Evolutionary conservation across 2,888 invertebrate species (phyloP), one percentile per base, ranked within the genome.

Genomic region (Agriopis leucophaearia): DNA sequence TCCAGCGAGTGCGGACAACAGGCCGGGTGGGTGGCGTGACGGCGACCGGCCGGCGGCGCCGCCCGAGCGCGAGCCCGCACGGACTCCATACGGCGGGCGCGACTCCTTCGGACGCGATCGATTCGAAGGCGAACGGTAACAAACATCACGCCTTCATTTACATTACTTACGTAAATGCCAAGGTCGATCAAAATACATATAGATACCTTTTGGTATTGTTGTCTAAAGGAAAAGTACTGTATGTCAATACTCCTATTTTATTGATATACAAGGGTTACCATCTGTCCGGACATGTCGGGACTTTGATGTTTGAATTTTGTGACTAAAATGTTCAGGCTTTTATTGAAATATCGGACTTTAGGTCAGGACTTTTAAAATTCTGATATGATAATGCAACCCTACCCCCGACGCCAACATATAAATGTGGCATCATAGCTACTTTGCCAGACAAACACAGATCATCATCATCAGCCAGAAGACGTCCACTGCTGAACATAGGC

Each of bases 1-100:
- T 64, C 10, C 82, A 94, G 92, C 94, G 74, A 91, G 93, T 71
- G 86, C 87, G 4, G 91, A 92, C 72, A 91, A 92, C 71, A 85
- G 83, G 13, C 94, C 94, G 6, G 94, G 94, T 4, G 94, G 88
- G 7, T 95, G 94, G 95, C 88, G 95, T 6, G 94, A 94, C 74
- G 90, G 91, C 47, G 91, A 91, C 50, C 82, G 92, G 2, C 45
- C 62, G 38, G 85, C 89, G 16, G 86, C 88, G n/a, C 69, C 85
- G n/a, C 69, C 85, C 3, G 93, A 92, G n/a, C 69, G 84, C 3
- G 93, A 92, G 77, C 91, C 94, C 0, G 88, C 93, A 10, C 81
- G 94, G 27, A 84, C 94, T 1, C 91, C 93, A 6, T 94, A 94
- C 74, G 94, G 90, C 8, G 92, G 94, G 18, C 84, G 94, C n/a